Conservation (phyloP, 2,113 vertebrate genomes). For the Proterorhinus semilunaris region DNA sequence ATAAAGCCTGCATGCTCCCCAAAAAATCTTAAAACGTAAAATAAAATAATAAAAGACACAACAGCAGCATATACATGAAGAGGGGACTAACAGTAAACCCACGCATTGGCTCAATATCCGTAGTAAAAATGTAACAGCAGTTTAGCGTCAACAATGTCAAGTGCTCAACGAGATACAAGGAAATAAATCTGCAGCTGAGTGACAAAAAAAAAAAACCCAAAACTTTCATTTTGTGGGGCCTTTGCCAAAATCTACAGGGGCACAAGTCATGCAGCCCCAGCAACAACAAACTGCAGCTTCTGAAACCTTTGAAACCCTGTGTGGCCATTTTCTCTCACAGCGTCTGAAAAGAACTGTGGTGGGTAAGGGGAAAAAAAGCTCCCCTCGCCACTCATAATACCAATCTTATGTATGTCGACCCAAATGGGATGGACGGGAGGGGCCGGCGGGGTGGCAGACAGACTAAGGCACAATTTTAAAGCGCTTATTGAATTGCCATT, state of each 20-base stretch:
- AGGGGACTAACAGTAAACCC: too few relatives aligned
- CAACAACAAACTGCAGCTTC: conserved; percentile 65
- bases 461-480: conserved; percentile 73
- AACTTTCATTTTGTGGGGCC: conserved; percentile 50
- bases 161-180: conserved; percentile 26
- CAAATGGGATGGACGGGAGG: conserved; percentile 61
- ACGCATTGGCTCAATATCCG: too few relatives aligned
- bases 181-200: conserved; percentile 53
- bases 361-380: conserved; percentile 65
- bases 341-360: conserved; percentile 72
- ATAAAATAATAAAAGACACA: too few relatives aligned
- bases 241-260: conserved; percentile 64
- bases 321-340: conserved; percentile 73
- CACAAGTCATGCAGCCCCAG: conserved; percentile 73
- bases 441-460: conserved; percentile 51
- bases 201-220: conserved; percentile 48
- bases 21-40: too few relatives aligned
- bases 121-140: neutral
- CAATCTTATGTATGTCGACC: conserved; percentile 74
- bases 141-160: neutral
- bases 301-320: conserved; percentile 74
- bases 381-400: conserved; percentile 70
- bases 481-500: conserved; percentile 76
- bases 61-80: too few relatives aligned
- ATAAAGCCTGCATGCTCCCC: too few relatives aligned